Evolutionary conservation across 2,113 vertebrate species (phyloP), one percentile per base, ranked within the genome.

Genomic region (Plecotus auritus): DNA sequence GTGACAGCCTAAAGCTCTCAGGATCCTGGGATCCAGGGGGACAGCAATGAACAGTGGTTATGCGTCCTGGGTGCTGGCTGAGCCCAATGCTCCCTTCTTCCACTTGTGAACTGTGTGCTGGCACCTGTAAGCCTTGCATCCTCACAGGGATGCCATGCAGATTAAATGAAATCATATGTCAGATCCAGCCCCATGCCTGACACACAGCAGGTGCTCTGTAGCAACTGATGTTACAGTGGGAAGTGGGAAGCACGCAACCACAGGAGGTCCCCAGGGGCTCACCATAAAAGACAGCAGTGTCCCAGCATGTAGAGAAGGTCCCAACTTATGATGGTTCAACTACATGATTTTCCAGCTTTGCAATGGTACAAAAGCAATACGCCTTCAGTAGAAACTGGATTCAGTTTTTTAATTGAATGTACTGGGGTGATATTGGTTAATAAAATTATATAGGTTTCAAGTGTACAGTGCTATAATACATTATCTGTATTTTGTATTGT

Each of bases 1-100:
- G 98, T 98, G 98, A 98, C 98, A 99, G 98, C 95, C 97, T 98
- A 98, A 98, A 98, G 94, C 97, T 97, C 97, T 97, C 97, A 98
- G 16, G 98, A 97, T 98, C 98, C 98, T 93, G 97, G 97, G 9
- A 97, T 97, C 97, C 96, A 73, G 80, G 95, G 97, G 97, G 97
- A 95, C 90, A 82, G 76, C 32, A 49, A 93, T 96, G 42, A 95
- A 89, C 40, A 72, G 96, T 90, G 17, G 77, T 97, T 97, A 22
- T 1, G n/a, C 18, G 9, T 49, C 7, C 47, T 51, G 10, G 22
- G 42, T 17, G 32, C 42, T 35, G 22, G 23, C 1, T 3, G 26
- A 20, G 73, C 70, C 83, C 54, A 20, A 37, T 13, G 72, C 56
- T 59, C 30, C 22, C 17, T 20, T 47, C 72, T 40, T 13, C 49